These are phyloP conservation scores for Equus przewalskii DNA, from an alignment of 2,113 vertebrate species.

Conservation along the genomic window DNA sequence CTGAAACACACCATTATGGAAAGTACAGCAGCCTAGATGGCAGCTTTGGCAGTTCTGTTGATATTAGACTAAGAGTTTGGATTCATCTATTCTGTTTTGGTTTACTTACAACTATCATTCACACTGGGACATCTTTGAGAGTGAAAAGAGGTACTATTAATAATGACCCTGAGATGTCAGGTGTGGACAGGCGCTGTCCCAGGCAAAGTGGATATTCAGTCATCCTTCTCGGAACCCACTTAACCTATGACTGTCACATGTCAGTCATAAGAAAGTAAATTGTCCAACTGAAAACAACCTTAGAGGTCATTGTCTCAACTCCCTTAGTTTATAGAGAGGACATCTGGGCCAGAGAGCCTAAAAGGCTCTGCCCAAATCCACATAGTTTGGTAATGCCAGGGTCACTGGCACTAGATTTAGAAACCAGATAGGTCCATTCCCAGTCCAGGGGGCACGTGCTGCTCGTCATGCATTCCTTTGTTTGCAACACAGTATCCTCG, in stretches of 20 bases:
- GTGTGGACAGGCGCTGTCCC: not conserved
- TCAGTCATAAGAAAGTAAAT: not conserved
- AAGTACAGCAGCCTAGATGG: rapidly evolving
- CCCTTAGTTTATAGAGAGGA: not conserved
- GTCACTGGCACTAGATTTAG: not conserved
- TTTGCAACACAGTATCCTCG: rapidly evolving
- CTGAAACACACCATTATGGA: rapidly evolving
- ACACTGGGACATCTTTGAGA: not conserved
- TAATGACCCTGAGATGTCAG: not conserved
- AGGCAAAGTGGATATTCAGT: not conserved
- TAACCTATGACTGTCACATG: not conserved
- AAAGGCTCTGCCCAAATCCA: not conserved
- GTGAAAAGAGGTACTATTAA: not conserved
- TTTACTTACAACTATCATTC: not conserved
- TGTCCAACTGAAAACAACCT: not conserved
- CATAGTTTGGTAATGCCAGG: rapidly evolving
- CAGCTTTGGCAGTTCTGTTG: not conserved
- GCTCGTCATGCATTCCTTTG: not conserved
- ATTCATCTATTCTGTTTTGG: not conserved
- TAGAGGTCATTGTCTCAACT: not conserved
- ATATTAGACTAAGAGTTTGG: not conserved
- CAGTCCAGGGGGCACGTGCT: not conserved
- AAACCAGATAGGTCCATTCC: not conserved
- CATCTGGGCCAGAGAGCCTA: not conserved
- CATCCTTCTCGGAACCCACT: not conserved